These are phyloP conservation scores for Pipistrellus kuhlii DNA, from an alignment of 2,797 vertebrate genomes.

Conservation along the genomic window DNA sequence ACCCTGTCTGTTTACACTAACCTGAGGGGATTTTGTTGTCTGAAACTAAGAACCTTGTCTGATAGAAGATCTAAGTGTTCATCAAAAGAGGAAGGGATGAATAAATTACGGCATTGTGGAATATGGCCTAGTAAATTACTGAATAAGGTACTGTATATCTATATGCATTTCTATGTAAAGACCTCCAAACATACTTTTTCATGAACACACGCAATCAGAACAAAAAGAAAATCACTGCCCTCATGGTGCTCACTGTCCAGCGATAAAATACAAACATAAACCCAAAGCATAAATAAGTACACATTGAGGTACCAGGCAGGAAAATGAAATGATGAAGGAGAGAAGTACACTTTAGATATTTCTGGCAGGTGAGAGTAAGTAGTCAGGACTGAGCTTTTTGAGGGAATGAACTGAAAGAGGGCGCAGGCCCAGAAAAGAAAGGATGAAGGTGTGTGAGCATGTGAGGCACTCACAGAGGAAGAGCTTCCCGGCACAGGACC, in stretches of 20 bases:
- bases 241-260: neutral
- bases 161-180: neutral
- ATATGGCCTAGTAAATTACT: neutral
- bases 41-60: slow-evolving; percentile 38
- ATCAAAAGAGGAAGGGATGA: neutral
- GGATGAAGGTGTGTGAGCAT: neutral
- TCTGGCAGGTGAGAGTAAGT: neutral
- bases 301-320: neutral
- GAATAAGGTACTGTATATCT: neutral
- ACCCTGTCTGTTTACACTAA: neutral
- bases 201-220: neutral
- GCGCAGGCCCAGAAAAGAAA: neutral
- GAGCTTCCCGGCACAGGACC: neutral
- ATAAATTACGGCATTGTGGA: neutral
- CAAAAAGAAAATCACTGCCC: neutral
- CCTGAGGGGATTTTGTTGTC: neutral
- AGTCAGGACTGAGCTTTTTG: neutral
- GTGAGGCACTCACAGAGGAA: neutral
- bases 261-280: neutral
- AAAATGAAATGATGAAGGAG: slow-evolving; percentile 51
- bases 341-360: slow-evolving; percentile 26
- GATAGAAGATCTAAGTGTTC: neutral
- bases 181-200: neutral
- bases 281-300: neutral
- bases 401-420: neutral